Evolutionary conservation across 1,140 invertebrate species (phyloP).

Genomic region (Pseudachorutes palmiensis): DNA sequence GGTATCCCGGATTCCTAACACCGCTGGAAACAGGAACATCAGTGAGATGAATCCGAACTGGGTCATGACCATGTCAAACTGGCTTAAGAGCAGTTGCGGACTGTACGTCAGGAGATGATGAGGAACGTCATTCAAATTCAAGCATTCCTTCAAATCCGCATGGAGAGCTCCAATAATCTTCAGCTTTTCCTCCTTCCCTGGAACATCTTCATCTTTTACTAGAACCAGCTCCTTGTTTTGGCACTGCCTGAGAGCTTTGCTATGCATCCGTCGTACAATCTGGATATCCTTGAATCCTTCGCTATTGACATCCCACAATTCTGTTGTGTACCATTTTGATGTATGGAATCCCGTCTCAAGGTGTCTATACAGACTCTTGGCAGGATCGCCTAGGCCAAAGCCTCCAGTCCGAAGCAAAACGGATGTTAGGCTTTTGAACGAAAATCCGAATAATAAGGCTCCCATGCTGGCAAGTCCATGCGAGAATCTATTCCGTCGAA

Average conservation of each 20-base stretch:
- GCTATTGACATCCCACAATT: not conserved
- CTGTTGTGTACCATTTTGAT: not conserved
- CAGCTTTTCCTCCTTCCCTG: not conserved
- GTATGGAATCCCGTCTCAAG: conserved; percentile 5
- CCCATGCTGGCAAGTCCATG: conserved; percentile 10
- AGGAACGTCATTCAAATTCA: conserved; percentile 19
- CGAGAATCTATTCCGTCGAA: conserved; percentile 20
- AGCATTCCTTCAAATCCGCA: conserved; percentile 13
- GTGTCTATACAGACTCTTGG: not conserved
- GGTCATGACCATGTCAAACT: conserved; percentile 33
- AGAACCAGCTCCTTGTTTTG: too few species aligned
- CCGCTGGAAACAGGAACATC: conserved; percentile 17
- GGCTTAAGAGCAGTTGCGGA: conserved; percentile 21
- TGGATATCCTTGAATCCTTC: conserved; percentile 9
- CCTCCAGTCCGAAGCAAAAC: conserved; percentile 20
- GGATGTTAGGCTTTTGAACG: conserved; percentile 17
- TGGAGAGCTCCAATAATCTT: conserved; percentile 11
- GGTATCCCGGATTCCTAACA: conserved; percentile 14
- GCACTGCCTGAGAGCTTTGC: not conserved
- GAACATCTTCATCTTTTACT: not conserved
- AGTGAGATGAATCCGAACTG: conserved; percentile 29
- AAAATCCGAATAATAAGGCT: conserved; percentile 14
- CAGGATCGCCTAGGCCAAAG: not conserved
- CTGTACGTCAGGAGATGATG: conserved; percentile 22
- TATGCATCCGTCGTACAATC: conserved; percentile 21